phyloP scores from a whole-genome alignment of 1,140 invertebrate species.

The Gryllus bimaculatus region DNA sequence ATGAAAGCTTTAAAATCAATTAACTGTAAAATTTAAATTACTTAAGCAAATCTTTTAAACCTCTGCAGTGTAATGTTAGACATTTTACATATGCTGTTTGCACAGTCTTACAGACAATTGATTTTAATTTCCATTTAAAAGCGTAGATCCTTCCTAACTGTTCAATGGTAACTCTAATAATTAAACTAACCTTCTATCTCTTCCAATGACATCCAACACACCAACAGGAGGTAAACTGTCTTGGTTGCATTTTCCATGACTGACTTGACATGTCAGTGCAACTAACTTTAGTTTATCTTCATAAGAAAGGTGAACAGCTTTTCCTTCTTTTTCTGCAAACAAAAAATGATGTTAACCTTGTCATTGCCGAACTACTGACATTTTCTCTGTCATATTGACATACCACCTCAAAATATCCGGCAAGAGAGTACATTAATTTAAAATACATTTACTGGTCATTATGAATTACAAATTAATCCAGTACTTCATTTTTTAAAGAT shows the following conservation, averaged over 20 bases:
- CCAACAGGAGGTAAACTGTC: constrained; percentile 75
- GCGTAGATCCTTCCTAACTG: too few species aligned
- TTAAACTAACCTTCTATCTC: constrained; percentile 65
- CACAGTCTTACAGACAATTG: too few species aligned
- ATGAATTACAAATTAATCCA: constrained; percentile 20
- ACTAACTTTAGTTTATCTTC: constrained; percentile 86
- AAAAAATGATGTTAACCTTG: not conserved
- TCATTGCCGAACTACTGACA: not conserved
- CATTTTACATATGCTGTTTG: too few species aligned
- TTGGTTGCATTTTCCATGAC: constrained; percentile 70
- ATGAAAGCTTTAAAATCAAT: too few species aligned
- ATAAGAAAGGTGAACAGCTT: constrained; percentile 87
- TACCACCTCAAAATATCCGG: not conserved
- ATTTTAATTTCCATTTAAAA: too few species aligned
- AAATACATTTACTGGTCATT: too few species aligned
- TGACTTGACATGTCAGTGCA: constrained; percentile 84
- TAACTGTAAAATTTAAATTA: too few species aligned
- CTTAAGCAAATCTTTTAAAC: too few species aligned
- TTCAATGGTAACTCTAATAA: too few species aligned
- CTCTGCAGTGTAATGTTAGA: too few species aligned
- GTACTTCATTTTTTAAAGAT: not conserved
- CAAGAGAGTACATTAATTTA: not conserved
- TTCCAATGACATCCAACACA: constrained; percentile 89
- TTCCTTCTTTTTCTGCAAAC: constrained; percentile 80
- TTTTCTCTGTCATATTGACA: not conserved